phyloP scores from a whole-genome alignment of 2,888 invertebrate species.

The Heliconius ismenius region DNA sequence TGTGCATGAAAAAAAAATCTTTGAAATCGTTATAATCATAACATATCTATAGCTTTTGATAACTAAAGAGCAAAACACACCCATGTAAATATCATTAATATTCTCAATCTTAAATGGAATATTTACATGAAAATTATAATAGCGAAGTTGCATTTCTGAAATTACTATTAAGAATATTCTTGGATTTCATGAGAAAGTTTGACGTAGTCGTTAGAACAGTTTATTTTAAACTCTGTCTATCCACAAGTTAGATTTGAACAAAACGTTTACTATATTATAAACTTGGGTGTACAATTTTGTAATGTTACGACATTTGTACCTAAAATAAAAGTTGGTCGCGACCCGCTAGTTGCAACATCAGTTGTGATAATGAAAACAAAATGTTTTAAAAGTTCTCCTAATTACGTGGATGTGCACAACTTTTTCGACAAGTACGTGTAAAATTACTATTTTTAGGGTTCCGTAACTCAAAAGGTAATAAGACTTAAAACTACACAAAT shows the following conservation, averaged over 20 bases:
- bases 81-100: not conserved
- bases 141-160: constrained; percentile 15
- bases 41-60: not conserved
- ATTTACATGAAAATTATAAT: constrained; percentile 11
- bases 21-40: not conserved
- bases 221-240: constrained; percentile 23
- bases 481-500: not conserved
- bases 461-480: too few species aligned
- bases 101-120: not conserved
- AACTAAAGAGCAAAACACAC: not conserved
- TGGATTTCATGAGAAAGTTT: constrained; percentile 22
- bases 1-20: too few species aligned
- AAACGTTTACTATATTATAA: constrained; percentile 27
- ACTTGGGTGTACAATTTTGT: constrained; percentile 28
- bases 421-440: not conserved
- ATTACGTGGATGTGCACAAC: not conserved
- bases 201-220: constrained; percentile 15
- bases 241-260: constrained; percentile 31
- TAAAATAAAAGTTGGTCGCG: constrained; percentile 34
- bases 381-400: constrained; percentile 15
- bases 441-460: not conserved
- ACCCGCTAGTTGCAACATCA: constrained; percentile 35
- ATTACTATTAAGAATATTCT: constrained; percentile 17
- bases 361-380: constrained; percentile 37
- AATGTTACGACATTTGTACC: constrained; percentile 23